Base-by-base conservation (phyloP, 2,888 invertebrate genomes). In the Melanotus villosus region DNA sequence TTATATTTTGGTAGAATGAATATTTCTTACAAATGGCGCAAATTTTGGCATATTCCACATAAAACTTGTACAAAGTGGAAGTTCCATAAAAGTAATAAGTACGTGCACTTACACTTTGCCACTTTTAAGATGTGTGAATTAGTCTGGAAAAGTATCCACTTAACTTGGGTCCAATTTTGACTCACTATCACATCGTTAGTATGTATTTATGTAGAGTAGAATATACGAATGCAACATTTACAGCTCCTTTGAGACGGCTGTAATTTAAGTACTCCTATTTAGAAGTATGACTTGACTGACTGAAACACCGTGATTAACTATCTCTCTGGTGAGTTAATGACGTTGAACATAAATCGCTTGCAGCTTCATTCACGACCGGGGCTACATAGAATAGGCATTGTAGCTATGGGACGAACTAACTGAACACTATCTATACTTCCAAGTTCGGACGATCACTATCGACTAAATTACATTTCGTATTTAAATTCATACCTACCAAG, bases 231-330 rank as follows among this genome's bases (percentile, higher is more conserved):
- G 50, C 26, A 50, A 50, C 50, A 30, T 50, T 50, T 50, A 50
- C 26, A 26, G 50, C 50, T 50, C 50, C 50, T 50, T 50, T 50
- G 50, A 50, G 50, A 47, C 26, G 50, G 21, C 6, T 1, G 47
- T 47, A 47, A 47, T 26, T 19, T 26, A 47, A 47, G 47, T 26
- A 47, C 47, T 26, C 23, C 10, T 47, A 23, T 47, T 47, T 47
- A 47, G 47, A 47, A 26, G 50, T 50, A 50, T 50, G 50, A 23
- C 50, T 12, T 50, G 26, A 50, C 50, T 50, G 12, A 14, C 26
- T 50, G 14, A 50, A 50, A 50, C 26, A 9, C 43, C 50, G 50
- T 50, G 50, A 50, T 50, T 50, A 50, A 50, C 43, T 19, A 43
- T 19, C 50, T 50, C 50, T 30, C 50, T 50, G 16, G 50, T 14